A percentile compares a stretch with the other conserved stretches of the same genome.
Conservation (phyloP, 1,140 invertebrate genomes). For the Drosophila sproati region DNA sequence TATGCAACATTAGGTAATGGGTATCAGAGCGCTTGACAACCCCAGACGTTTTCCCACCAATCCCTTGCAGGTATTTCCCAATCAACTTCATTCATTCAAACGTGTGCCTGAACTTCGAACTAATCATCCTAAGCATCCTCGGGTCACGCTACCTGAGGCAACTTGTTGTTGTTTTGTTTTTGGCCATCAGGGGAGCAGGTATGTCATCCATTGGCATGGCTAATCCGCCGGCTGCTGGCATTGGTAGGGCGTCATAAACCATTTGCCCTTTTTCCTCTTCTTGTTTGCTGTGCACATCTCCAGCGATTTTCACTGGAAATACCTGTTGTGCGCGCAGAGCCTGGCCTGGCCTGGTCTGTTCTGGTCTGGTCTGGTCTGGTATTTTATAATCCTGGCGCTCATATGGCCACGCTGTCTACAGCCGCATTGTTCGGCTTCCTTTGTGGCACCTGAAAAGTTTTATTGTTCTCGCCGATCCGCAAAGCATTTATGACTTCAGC, state of each 20-base stretch:
- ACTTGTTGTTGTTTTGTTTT: conserved; percentile 5
- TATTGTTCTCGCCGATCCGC: conserved; percentile 37
- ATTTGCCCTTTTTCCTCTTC: conserved; percentile 60
- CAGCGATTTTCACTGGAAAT: conserved; percentile 50
- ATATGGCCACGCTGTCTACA: conserved; percentile 59
- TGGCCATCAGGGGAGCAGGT: conserved; percentile 13
- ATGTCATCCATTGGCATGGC: conserved; percentile 4
- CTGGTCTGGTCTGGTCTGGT: not conserved
- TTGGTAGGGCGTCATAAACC: conserved; percentile 70
- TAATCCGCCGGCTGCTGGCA: conserved; percentile 71
- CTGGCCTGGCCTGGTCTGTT: not conserved
- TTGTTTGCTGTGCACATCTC: conserved; percentile 42
- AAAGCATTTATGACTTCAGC: conserved; percentile 71
- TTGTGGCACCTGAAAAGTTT: conserved; percentile 69
- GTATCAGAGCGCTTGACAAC: conserved; percentile 6
- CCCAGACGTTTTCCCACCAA: conserved; percentile 51
- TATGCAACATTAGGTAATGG: conserved; percentile 76
- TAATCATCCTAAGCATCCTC: conserved; percentile 44
- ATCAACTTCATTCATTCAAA: conserved; percentile 66
- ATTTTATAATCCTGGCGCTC: conserved; percentile 67
- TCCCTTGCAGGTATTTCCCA: conserved; percentile 67
- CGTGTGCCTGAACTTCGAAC: conserved; percentile 45
- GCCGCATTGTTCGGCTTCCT: conserved; percentile 59
- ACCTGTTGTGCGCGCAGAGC: conserved; percentile 47
- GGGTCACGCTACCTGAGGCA: conserved; percentile 16